Evolutionary conservation across 2,113 vertebrate species (phyloP).

Genomic region (Pollachius pollachius): DNA sequence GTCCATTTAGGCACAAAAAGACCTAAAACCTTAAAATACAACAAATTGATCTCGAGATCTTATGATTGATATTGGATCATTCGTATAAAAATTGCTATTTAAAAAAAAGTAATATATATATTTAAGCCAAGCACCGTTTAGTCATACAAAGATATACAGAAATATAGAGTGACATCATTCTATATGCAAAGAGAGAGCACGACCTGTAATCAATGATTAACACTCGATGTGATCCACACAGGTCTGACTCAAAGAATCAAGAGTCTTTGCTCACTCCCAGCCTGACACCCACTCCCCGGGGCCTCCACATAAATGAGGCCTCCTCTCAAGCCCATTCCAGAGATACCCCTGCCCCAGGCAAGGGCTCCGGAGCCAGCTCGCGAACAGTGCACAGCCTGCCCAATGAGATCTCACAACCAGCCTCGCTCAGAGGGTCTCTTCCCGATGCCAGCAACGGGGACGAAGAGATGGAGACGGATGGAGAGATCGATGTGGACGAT

Average conservation of each 20-base stretch:
- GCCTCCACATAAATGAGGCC: slow-evolving; percentile 71
- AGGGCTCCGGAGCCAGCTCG: slow-evolving; percentile 45
- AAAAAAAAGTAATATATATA: too few relatives aligned
- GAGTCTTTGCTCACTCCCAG: slow-evolving; percentile 80
- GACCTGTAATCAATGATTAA: not conserved
- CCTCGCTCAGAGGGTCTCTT: slow-evolving; percentile 49
- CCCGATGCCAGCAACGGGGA: slow-evolving; percentile 27
- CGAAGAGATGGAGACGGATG: slow-evolving; percentile 83
- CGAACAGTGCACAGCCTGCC: slow-evolving; percentile 78
- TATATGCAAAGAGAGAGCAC: too few relatives aligned
- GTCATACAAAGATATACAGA: not conserved
- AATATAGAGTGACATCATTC: not conserved
- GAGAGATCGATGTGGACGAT: slow-evolving; percentile 94
- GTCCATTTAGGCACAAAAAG: too few relatives aligned
- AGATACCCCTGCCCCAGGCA: slow-evolving; percentile 55
- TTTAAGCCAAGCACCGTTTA: too few relatives aligned
- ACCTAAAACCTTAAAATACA: too few relatives aligned
- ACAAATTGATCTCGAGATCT: too few relatives aligned
- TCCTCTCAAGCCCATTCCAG: slow-evolving; percentile 58
- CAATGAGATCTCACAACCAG: slow-evolving; percentile 57
- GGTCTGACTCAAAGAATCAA: slow-evolving; percentile 82
- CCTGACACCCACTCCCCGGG: slow-evolving; percentile 73
- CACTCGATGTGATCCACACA: slow-evolving; percentile 26
- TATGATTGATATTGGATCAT: too few relatives aligned
- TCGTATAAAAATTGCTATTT: too few relatives aligned